These are phyloP conservation scores for Vireo altiloquus DNA, from an alignment of 2,113 vertebrate species.

Conservation along the genomic window DNA sequence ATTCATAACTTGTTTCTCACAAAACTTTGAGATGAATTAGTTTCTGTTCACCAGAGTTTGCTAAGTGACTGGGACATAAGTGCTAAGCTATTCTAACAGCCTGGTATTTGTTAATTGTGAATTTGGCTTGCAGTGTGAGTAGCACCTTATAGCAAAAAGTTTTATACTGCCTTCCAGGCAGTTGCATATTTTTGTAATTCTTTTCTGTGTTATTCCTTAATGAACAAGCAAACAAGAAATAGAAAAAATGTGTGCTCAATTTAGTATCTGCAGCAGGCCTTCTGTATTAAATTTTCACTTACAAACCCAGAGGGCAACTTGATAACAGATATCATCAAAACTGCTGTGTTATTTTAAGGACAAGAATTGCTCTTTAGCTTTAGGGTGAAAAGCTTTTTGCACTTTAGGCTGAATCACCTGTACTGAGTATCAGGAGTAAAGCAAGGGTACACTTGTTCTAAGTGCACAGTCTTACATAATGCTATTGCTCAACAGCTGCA, in stretches of 20 bases:
- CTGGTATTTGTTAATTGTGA: not conserved
- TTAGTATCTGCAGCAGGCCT: not conserved
- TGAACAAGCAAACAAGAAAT: not conserved
- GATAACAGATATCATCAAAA: not conserved
- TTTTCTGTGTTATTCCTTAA: not conserved
- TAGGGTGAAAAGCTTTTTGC: not conserved
- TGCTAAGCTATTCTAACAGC: not conserved
- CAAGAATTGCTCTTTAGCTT: not conserved
- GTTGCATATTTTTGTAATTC: not conserved
- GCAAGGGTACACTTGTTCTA: not conserved
- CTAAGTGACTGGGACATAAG: not conserved
- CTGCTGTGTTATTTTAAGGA: not conserved
- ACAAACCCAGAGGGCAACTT: not conserved
- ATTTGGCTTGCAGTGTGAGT: not conserved
- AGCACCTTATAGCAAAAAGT: not conserved
- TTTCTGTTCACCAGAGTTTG: not conserved
- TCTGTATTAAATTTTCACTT: not conserved
- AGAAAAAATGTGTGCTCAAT: not conserved
- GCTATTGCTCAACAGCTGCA: not conserved
- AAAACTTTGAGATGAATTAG: not conserved
- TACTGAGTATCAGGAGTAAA: not conserved
- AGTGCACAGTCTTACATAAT: not conserved
- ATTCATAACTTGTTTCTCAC: fast-evolving
- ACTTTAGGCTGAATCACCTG: not conserved
- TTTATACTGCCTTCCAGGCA: not conserved